Evolutionary conservation across 2,888 invertebrate species (phyloP).

Genomic region (Leptinotarsa haldemani): DNA sequence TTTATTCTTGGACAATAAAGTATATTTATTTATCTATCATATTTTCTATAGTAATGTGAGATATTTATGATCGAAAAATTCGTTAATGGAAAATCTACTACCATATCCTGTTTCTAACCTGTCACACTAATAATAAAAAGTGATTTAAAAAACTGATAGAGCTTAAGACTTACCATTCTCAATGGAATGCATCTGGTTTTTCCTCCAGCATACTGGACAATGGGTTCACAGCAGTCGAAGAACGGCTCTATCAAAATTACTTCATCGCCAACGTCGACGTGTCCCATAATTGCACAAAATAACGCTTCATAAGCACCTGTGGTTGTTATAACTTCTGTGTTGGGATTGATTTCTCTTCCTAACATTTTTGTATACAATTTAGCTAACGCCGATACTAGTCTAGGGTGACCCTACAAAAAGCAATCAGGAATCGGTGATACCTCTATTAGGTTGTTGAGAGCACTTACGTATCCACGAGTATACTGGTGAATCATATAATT

Average conservation of each 20-base stretch:
- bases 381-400: conserved; percentile 85
- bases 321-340: conserved; percentile 88
- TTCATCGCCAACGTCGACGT: conserved; percentile 87
- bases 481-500: conserved; percentile 90
- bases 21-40: no score
- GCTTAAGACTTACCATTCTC: conserved; percentile 67
- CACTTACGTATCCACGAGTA: conserved; percentile 88
- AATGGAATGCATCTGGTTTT: conserved; percentile 88
- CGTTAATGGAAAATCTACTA: no score
- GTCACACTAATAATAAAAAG: no score
- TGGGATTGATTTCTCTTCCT: conserved; percentile 81
- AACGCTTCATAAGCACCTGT: conserved; percentile 95
- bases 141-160: background rate
- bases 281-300: conserved; percentile 79
- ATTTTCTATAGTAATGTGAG: no score
- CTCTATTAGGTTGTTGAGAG: background rate
- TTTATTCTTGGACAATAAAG: no score
- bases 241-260: conserved; percentile 98
- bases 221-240: conserved; percentile 97
- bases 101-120: no score
- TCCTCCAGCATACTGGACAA: conserved; percentile 91
- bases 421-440: conserved; percentile 36
- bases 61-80: no score
- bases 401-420: conserved; percentile 85
- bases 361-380: conserved; percentile 87